Evolutionary conservation across 1,140 invertebrate genomes (phyloP).

Genomic region (Aphidius ervi): DNA sequence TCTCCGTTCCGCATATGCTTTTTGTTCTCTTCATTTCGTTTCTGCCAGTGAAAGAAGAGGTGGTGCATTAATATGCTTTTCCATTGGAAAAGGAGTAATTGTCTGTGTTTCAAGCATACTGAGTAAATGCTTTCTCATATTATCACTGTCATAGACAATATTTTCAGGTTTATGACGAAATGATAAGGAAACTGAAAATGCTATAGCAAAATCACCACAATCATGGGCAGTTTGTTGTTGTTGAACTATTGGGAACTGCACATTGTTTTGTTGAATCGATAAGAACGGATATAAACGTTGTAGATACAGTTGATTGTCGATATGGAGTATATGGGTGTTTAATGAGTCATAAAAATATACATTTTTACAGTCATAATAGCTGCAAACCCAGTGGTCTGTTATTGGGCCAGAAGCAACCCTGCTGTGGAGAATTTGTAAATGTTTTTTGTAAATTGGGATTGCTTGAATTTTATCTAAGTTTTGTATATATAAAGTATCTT

Average conservation of each 20-base stretch:
- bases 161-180: constrained; percentile 11
- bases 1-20: too few species aligned
- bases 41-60: not conserved
- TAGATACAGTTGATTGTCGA: constrained; percentile 18
- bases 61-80: not conserved
- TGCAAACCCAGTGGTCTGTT: constrained; percentile 22
- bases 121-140: not conserved
- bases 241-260: constrained; percentile 19
- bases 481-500: constrained; percentile 10
- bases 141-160: not conserved
- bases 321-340: constrained; percentile 16
- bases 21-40: too few species aligned
- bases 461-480: not conserved
- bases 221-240: constrained; percentile 17
- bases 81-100: not conserved
- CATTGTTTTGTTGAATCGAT: constrained; percentile 1
- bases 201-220: constrained; percentile 23
- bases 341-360: constrained; percentile 24
- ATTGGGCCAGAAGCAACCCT: not conserved
- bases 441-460: not conserved
- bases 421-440: constrained; percentile 17
- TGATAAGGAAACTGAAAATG: constrained; percentile 18
- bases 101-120: not conserved
- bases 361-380: constrained; percentile 21
- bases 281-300: constrained; percentile 17